A percentile compares a stretch with the other conserved stretches of the same genome.
Evolutionary conservation across 2,888 invertebrate species (phyloP).

Genomic region (Dasysyrphus tricinctus): DNA sequence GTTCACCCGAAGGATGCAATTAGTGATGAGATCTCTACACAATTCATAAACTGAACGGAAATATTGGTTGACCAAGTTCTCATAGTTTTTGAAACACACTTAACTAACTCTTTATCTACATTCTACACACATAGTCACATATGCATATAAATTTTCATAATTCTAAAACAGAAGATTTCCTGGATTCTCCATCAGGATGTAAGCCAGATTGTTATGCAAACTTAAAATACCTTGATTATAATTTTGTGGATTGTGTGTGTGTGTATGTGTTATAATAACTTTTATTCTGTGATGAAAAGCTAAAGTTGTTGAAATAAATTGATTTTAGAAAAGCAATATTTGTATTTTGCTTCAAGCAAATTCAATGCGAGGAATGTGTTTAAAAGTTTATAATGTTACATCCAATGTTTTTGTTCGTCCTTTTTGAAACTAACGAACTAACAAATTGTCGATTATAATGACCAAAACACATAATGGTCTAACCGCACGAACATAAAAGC

Average conservation of each 20-base stretch:
- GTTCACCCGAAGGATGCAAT: slow-evolving; percentile 40
- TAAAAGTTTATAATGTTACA: slow-evolving; percentile 1
- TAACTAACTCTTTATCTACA: not conserved
- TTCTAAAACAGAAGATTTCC: not conserved
- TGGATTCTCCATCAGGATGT: not conserved
- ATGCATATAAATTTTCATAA: not conserved
- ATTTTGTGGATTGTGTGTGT: too few relatives aligned
- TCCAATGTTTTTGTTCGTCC: slow-evolving; percentile 12
- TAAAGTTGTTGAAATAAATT: slow-evolving; percentile 39
- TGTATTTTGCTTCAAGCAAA: not conserved
- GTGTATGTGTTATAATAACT: not conserved
- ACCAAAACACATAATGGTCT: slow-evolving; percentile 31
- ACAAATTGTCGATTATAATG: slow-evolving; percentile 30
- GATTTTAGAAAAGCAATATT: slow-evolving; percentile 14
- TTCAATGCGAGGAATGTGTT: not conserved
- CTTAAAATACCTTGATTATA: not conserved
- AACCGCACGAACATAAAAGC: not conserved
- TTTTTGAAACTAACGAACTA: slow-evolving; percentile 19
- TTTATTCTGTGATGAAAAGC: not conserved
- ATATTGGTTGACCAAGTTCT: slow-evolving; percentile 17
- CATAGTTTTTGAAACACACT: not conserved
- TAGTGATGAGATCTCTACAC: slow-evolving; percentile 27
- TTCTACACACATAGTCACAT: not conserved
- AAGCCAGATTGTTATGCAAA: not conserved
- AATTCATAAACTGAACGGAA: slow-evolving; percentile 18